These are phyloP conservation scores for Apodemia hepburni DNA, from an alignment of 2,888 invertebrate species.

Conservation along the genomic window DNA sequence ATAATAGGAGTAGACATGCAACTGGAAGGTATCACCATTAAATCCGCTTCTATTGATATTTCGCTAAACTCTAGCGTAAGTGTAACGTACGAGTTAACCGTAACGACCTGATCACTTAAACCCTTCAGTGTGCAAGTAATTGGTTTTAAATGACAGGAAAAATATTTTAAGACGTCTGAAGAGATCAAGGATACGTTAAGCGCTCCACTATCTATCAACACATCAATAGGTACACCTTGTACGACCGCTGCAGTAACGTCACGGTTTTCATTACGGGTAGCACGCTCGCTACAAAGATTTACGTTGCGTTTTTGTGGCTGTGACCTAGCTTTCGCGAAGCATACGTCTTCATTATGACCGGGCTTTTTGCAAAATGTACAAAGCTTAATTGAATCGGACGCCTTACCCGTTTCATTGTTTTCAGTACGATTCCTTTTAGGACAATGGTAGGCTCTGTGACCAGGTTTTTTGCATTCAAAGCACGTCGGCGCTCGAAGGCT, in stretches of 20 bases:
- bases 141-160: constrained; percentile 20
- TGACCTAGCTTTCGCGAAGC: constrained; percentile 13
- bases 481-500: background rate
- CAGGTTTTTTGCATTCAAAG: background rate
- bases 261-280: background rate
- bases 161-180: constrained; percentile 22
- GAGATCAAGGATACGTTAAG: constrained; percentile 30
- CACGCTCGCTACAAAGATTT: background rate
- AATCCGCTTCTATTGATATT: constrained; percentile 12
- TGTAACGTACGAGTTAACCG: constrained; percentile 21
- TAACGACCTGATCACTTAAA: constrained; percentile 20
- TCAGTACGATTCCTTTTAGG: background rate
- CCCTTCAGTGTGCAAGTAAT: constrained; percentile 22
- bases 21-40: background rate
- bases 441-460: background rate
- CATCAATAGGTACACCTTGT: constrained; percentile 26
- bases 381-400: background rate
- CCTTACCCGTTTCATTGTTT: too few relatives aligned
- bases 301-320: background rate
- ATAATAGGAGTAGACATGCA: constrained; percentile 14
- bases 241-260: constrained; percentile 19
- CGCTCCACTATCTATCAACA: constrained; percentile 33
- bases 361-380: constrained; percentile 19
- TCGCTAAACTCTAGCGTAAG: constrained; percentile 24
- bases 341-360: constrained; percentile 16